Percentiles rank a stretch among this genome's conserved stretches.
phyloP scores from a whole-genome alignment of 2,113 vertebrate species.

The Nothocercus julius region DNA sequence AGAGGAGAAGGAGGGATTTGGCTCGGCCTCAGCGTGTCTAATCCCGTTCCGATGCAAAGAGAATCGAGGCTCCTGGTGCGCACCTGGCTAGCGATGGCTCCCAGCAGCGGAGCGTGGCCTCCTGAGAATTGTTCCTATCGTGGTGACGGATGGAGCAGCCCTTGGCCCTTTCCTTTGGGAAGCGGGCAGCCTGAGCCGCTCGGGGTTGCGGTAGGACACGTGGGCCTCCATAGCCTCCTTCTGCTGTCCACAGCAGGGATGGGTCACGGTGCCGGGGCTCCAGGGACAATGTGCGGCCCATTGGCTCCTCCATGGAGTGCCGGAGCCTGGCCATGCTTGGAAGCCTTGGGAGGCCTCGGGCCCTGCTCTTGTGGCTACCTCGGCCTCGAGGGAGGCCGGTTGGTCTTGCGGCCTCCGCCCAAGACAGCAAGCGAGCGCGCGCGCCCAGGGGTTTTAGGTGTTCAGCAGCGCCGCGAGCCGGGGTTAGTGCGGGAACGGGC shows the following conservation, averaged over 20 bases:
- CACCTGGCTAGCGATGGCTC: background rate
- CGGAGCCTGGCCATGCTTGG: background rate
- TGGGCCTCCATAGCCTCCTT: background rate
- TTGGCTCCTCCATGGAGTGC: background rate
- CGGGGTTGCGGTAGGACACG: accelerated
- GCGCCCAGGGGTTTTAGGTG: too few species aligned
- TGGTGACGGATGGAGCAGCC: background rate
- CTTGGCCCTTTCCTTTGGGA: background rate
- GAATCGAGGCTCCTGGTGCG: background rate
- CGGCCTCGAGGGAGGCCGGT: background rate
- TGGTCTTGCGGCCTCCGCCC: background rate
- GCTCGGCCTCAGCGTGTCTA: background rate
- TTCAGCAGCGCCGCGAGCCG: too few species aligned
- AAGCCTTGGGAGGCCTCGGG: background rate
- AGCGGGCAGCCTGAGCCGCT: background rate
- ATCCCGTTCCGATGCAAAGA: background rate
- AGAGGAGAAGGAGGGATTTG: background rate
- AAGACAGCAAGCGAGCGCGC: background rate
- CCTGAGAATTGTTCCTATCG: accelerated
- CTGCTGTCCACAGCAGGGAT: background rate
- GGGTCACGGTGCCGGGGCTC: background rate
- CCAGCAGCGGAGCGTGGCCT: background rate
- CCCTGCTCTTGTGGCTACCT: background rate
- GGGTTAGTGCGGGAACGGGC: too few species aligned
- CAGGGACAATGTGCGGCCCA: background rate